Evolutionary conservation across 2,888 invertebrate genomes (phyloP), one percentile per base, ranked within the genome.

Genomic region (Apocheima hispidaria): DNA sequence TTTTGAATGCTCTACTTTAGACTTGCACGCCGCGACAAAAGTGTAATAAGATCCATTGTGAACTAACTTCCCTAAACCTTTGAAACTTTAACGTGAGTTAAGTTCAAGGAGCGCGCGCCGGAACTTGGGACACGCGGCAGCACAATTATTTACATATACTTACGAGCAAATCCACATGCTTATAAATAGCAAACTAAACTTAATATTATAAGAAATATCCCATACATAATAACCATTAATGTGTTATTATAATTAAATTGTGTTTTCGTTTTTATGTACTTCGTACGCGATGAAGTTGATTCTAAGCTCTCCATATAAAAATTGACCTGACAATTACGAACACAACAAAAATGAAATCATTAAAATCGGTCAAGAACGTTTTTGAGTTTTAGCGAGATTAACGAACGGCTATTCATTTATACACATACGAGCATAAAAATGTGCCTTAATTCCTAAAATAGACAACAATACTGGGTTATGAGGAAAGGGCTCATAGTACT

Each of bases 21-120:
- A 86, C 79, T 87, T 83, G 77, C 78, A 81, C 79, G 74, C 75
- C 75, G 73, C 77, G 77, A 83, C 83, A 80, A 86, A 83, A 82
- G 78, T 82, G 79, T 84, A 83, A 84, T 83, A 82, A 78, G 83
- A 83, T 81, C 79, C 79, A 75, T 78, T 79, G 74, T 75, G 70
- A 73, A 70, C 65, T 69, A 80, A 78, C 75, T 81, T 77, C 71
- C 63, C 71, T 74, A 71, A 78, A 70, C 72, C 75, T 74, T 77
- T 72, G 66, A 60, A 77, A 75, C 70, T 73, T 51, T 58, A 75
- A 75, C 68, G 75, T 74, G 52, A 59, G 51, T 50, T 40, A 65
- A 66, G 57, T 66, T 60, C 41, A 28, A 40, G 48, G 54, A 53
- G 58, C 44, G 63, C 48, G 57, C 49, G 58, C 36, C 54, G 58